Evolutionary conservation across 2,888 invertebrate genomes (phyloP).

Genomic region (Gastracanthus pulcherrimus): DNA sequence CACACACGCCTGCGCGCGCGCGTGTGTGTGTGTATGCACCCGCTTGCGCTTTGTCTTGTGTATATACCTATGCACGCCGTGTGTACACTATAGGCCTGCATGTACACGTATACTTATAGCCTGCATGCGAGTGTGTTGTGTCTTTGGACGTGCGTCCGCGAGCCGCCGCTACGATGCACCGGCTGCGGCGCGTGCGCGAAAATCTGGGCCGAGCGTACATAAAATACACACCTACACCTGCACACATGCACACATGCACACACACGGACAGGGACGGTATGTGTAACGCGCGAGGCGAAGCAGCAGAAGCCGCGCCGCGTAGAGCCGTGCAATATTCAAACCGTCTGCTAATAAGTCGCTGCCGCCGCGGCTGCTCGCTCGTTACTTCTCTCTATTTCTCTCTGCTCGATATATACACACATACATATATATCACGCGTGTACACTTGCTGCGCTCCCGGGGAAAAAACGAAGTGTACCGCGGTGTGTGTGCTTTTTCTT

Average conservation of each 20-base stretch:
- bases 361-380: not conserved
- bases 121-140: not conserved
- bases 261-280: not conserved
- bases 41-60: not conserved
- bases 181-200: conserved; percentile 55
- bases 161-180: not conserved
- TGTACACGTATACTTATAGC: not conserved
- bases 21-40: not conserved
- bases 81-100: not conserved
- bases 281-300: not conserved
- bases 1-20: not conserved
- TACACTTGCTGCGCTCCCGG: not conserved
- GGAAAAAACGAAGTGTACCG: not conserved
- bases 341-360: conserved; percentile 44
- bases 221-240: conserved; percentile 19
- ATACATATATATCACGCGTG: too few species aligned
- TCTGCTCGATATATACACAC: not conserved
- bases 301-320: not conserved
- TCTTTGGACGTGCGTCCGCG: not conserved
- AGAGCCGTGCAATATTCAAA: conserved; percentile 51
- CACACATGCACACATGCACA: not conserved
- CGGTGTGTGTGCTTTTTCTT: not conserved
- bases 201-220: conserved; percentile 56
- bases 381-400: not conserved
- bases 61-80: not conserved